phyloP scores from a whole-genome alignment of 92 coral and sea anemone species.

The Epizoanthus ramosus region DNA sequence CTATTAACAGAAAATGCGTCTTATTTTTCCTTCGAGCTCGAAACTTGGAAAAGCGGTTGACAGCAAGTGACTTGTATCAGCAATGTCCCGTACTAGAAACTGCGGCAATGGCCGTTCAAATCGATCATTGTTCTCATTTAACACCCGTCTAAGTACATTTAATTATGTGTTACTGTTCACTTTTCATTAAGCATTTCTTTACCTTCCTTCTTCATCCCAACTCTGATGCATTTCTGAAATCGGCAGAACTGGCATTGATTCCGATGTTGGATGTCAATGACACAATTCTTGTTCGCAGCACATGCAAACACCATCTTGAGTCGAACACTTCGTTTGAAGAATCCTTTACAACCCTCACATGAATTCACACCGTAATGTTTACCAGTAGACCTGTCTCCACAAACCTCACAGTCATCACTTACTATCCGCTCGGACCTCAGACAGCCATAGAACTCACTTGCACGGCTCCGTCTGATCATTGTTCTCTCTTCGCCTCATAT shows the following conservation, averaged over 20 bases:
- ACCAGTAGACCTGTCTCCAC: constrained; percentile 76
- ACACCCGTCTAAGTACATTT: too few relatives aligned
- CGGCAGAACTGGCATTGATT: constrained; percentile 84
- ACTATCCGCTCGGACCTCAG: neutral
- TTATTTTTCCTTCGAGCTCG: too few relatives aligned
- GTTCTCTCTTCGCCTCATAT: neutral
- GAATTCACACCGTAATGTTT: constrained; percentile 82
- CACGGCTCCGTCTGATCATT: constrained; percentile 22
- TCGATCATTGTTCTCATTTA: too few relatives aligned
- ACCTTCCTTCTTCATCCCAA: constrained; percentile 85
- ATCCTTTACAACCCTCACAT: constrained; percentile 83
- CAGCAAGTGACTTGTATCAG: too few relatives aligned
- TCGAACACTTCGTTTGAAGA: constrained; percentile 84
- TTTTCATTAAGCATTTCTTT: neutral
- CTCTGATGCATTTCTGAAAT: constrained; percentile 74
- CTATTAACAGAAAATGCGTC: too few relatives aligned
- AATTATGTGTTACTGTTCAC: too few relatives aligned
- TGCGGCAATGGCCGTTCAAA: too few relatives aligned
- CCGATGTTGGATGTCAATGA: constrained; percentile 71
- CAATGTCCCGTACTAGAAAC: too few relatives aligned
- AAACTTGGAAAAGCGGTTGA: too few relatives aligned
- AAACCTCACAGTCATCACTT: constrained; percentile 55
- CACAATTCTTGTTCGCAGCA: constrained; percentile 67
- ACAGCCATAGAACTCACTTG: constrained; percentile 15
- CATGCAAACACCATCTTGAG: constrained; percentile 76